Evolutionary conservation across 2,888 invertebrate species (phyloP).

Genomic region (Spisula subtruncata): DNA sequence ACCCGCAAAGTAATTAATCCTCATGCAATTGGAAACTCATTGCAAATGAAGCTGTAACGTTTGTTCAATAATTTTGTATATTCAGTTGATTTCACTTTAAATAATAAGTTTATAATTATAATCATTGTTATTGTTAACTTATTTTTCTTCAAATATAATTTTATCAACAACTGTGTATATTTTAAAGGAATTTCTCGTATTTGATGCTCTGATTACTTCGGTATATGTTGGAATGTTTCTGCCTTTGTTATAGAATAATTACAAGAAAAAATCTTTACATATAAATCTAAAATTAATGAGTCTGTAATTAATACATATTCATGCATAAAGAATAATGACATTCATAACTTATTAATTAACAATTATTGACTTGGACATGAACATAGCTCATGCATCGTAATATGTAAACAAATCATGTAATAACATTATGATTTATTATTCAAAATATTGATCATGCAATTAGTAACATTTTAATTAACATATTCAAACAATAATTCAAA

Average conservation of each 20-base stretch:
- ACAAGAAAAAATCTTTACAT: not conserved
- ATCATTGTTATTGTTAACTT: too few species aligned
- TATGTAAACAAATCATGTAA: not conserved
- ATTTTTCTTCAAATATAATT: too few species aligned
- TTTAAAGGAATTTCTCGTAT: not conserved
- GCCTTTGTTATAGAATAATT: too few species aligned
- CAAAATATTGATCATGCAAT: not conserved
- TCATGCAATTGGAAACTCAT: not conserved
- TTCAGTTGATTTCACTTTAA: too few species aligned
- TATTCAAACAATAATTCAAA: not conserved
- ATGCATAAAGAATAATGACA: constrained; percentile 1
- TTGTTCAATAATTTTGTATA: not conserved
- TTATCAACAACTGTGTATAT: too few species aligned
- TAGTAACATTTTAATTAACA: not conserved
- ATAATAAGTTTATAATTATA: not conserved
- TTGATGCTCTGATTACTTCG: too few species aligned
- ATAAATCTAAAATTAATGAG: constrained; percentile 19
- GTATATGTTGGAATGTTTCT: too few species aligned
- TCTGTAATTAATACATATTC: not conserved
- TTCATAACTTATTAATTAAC: not conserved
- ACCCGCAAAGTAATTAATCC: not conserved
- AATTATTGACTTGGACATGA: not conserved
- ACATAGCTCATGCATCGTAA: not conserved
- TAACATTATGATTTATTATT: not conserved
- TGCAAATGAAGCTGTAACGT: not conserved